phyloP scores from a whole-genome alignment of 2,797 vertebrate genomes.

The Margarornis squamiger region DNA sequence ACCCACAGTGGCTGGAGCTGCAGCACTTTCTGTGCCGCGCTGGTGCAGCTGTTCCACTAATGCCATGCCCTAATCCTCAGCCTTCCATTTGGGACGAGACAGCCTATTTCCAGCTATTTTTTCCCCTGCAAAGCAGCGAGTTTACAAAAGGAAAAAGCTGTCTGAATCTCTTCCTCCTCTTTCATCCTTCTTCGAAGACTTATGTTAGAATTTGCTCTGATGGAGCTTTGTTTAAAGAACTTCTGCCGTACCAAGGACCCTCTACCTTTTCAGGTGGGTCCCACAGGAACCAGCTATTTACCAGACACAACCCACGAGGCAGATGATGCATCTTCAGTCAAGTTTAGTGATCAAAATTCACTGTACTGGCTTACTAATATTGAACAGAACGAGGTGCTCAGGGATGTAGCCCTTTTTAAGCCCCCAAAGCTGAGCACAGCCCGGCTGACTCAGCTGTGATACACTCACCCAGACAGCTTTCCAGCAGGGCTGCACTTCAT shows the following conservation, averaged over 20 bases:
- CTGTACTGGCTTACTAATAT: constrained; percentile 26
- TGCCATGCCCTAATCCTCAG: constrained; percentile 20
- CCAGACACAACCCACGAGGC: constrained; percentile 44
- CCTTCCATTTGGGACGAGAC: constrained; percentile 37
- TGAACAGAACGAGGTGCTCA: constrained; percentile 34
- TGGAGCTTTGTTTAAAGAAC: constrained; percentile 66
- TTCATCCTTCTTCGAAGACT: constrained; percentile 53
- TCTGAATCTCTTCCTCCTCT: constrained; percentile 68
- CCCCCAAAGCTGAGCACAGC: constrained; percentile 1
- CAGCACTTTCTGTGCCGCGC: constrained; percentile 60
- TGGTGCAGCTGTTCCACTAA: constrained; percentile 40
- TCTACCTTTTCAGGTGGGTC: constrained; percentile 51
- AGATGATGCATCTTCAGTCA: constrained; percentile 54
- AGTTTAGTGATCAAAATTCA: constrained; percentile 21
- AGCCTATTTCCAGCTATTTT: constrained; percentile 55
- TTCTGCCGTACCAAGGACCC: constrained; percentile 58
- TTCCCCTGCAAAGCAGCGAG: constrained; percentile 32
- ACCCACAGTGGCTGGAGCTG: constrained; percentile 28
- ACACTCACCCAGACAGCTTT: not conserved
- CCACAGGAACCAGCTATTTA: constrained; percentile 69
- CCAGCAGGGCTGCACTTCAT: not conserved
- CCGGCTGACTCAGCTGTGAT: constrained; percentile 17
- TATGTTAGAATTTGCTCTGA: constrained; percentile 40
- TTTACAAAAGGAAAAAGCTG: constrained; percentile 69
- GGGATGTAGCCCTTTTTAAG: not conserved